phyloP scores from a whole-genome alignment of 2,888 invertebrate species.

The Spodoptera picta region DNA sequence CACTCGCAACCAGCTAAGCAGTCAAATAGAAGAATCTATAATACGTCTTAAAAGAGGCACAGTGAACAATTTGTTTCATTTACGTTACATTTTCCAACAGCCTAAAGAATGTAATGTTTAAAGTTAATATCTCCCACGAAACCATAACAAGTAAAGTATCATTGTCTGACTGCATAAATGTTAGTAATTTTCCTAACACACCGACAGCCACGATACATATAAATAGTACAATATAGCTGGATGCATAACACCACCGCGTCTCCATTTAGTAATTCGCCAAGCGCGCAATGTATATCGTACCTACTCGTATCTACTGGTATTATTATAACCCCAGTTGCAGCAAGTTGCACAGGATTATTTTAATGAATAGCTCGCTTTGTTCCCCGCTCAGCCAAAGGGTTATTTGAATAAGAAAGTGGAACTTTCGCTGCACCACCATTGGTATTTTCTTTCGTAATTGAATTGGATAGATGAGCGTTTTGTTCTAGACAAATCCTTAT shows the following conservation, averaged over 20 bases:
- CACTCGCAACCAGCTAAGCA: too few species aligned
- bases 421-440: slow-evolving; percentile 71
- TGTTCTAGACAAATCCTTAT: slow-evolving; percentile 60
- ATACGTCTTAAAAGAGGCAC: too few species aligned
- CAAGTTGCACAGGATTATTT: slow-evolving; percentile 75
- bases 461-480: slow-evolving; percentile 78
- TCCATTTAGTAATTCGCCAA: slow-evolving; percentile 58
- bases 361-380: slow-evolving; percentile 84
- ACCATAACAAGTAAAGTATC: neutral
- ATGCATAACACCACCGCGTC: slow-evolving; percentile 41
- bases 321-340: slow-evolving; percentile 62
- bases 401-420: slow-evolving; percentile 84
- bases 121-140: neutral
- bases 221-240: slow-evolving; percentile 17
- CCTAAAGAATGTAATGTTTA: too few species aligned
- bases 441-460: slow-evolving; percentile 83
- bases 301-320: slow-evolving; percentile 25
- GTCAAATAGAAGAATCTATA: too few species aligned
- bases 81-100: too few species aligned
- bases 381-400: slow-evolving; percentile 73
- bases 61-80: too few species aligned
- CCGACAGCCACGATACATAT: slow-evolving; percentile 8
- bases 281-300: slow-evolving; percentile 49
- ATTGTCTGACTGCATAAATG: neutral
- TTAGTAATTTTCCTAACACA: slow-evolving; percentile 1